Conservation (phyloP, 2,888 invertebrate species). For the Leptothorax acervorum region DNA sequence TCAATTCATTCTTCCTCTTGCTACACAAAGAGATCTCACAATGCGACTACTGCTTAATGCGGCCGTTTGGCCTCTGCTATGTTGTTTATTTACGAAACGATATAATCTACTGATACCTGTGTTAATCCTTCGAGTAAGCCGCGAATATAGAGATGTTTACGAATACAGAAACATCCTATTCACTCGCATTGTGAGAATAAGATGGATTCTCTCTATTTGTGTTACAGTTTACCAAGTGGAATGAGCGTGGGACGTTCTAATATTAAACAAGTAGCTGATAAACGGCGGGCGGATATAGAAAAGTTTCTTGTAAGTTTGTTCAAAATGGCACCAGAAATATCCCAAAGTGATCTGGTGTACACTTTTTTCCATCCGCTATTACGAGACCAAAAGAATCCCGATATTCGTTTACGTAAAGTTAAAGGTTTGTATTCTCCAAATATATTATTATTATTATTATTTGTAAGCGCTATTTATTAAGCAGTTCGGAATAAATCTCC, state of each 20-base stretch:
- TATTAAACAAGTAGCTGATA: constrained; percentile 97
- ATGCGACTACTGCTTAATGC: not conserved
- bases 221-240: constrained; percentile 89
- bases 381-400: constrained; percentile 96
- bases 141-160: constrained; percentile 11
- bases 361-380: constrained; percentile 99
- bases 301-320: constrained; percentile 95
- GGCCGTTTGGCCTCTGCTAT: not conserved
- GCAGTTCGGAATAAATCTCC: not conserved
- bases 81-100: constrained; percentile 30
- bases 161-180: not conserved
- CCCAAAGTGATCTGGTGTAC: constrained; percentile 98
- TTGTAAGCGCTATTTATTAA: not conserved
- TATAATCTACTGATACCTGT: not conserved
- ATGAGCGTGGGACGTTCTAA: constrained; percentile 96
- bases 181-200: not conserved
- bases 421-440: constrained; percentile 87
- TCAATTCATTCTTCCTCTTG: not conserved
- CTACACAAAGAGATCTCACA: constrained; percentile 8
- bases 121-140: not conserved
- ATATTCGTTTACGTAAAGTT: constrained; percentile 92
- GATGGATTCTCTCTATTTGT: not conserved
- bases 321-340: constrained; percentile 95
- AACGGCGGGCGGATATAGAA: constrained; percentile 95
- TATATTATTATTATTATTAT: not conserved